Evolutionary conservation across 2,888 invertebrate species (phyloP).

Genomic region (Crepidodera aurea): DNA sequence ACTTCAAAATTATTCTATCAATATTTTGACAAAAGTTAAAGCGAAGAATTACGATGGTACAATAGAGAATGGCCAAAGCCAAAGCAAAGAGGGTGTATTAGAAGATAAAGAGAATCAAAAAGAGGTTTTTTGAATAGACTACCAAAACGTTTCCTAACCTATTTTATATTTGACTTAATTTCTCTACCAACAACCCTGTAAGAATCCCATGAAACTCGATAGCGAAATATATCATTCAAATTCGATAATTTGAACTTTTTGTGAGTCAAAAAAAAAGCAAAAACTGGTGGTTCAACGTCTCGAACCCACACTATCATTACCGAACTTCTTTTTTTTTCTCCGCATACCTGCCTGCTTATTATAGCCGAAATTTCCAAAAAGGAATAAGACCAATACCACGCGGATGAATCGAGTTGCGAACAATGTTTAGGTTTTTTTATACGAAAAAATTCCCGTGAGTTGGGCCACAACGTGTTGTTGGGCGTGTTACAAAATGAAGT

Average conservation of each 20-base stretch:
- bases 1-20: too few species aligned
- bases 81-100: too few species aligned
- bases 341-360: slow-evolving; percentile 34
- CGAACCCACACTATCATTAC: slow-evolving; percentile 26
- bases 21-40: too few species aligned
- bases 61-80: too few species aligned
- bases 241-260: slow-evolving; percentile 8
- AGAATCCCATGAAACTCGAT: slow-evolving; percentile 5
- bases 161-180: too few species aligned
- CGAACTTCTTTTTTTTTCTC: slow-evolving; percentile 14
- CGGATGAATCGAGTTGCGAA: slow-evolving; percentile 30
- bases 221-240: slow-evolving; percentile 5
- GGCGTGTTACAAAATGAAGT: slow-evolving; percentile 22
- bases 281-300: slow-evolving; percentile 24
- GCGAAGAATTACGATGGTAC: too few species aligned
- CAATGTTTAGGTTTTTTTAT: slow-evolving; percentile 14
- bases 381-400: slow-evolving; percentile 23
- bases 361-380: slow-evolving; percentile 36
- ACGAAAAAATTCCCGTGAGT: background rate
- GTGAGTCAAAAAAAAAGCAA: slow-evolving; percentile 6
- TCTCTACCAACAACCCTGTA: background rate
- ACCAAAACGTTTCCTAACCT: too few species aligned
- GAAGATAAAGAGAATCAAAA: too few species aligned
- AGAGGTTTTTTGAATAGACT: too few species aligned
- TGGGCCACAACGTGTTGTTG: slow-evolving; percentile 13